These are phyloP conservation scores for Danio choprae DNA, from an alignment of 2,797 vertebrate genomes.

Conservation along the genomic window DNA sequence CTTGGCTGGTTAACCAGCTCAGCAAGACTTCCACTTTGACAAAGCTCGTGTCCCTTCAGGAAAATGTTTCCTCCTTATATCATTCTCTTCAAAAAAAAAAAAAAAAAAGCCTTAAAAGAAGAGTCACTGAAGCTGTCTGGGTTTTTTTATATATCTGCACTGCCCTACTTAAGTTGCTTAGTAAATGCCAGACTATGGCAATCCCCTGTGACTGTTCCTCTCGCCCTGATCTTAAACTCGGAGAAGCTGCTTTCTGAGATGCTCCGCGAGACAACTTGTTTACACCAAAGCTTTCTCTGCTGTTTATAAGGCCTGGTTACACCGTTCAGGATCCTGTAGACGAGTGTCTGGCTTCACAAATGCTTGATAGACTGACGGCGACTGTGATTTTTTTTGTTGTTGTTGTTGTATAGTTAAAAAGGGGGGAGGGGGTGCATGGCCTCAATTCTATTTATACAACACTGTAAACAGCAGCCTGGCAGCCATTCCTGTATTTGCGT, in stretches of 20 bases:
- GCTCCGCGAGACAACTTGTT: constrained; percentile 29
- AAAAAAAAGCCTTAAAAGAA: constrained; percentile 5
- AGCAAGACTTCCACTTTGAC: constrained; percentile 77
- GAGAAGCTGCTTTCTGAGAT: constrained; percentile 36
- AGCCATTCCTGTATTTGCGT: background rate
- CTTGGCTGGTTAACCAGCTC: constrained; percentile 87
- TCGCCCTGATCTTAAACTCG: constrained; percentile 61
- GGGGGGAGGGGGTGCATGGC: constrained; percentile 25
- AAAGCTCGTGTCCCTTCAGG: constrained; percentile 73
- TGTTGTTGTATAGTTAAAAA: constrained; percentile 13
- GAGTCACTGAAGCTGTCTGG: constrained; percentile 53
- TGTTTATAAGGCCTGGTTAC: constrained; percentile 6
- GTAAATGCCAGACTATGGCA: constrained; percentile 62
- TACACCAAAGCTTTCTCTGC: constrained; percentile 31
- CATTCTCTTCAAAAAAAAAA: constrained; percentile 52
- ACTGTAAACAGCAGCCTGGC: constrained; percentile 30
- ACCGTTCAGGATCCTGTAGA: constrained; percentile 4
- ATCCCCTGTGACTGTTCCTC: constrained; percentile 60
- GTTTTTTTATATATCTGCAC: constrained; percentile 59
- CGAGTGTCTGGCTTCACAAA: constrained; percentile 24
- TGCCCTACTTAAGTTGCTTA: constrained; percentile 61
- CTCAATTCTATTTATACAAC: constrained; percentile 54
- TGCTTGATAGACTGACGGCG: constrained; percentile 13
- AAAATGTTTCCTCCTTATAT: constrained; percentile 70
- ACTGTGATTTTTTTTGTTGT: background rate